phyloP scores from a whole-genome alignment of 2,888 invertebrate species.

The Perithous albicinctus region DNA sequence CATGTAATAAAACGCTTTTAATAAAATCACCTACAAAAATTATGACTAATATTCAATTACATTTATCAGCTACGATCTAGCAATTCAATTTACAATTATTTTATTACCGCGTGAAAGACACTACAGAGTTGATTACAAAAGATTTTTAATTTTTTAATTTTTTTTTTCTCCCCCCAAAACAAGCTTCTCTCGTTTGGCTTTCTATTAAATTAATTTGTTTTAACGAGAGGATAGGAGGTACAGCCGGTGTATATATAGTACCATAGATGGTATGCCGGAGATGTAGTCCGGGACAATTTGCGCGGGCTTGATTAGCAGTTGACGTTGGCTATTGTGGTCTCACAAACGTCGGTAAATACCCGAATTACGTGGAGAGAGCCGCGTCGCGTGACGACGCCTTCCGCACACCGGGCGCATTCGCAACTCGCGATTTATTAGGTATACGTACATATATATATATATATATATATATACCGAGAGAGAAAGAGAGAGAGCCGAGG shows the following conservation, averaged over 20 bases:
- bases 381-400: constrained; percentile 32
- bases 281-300: constrained; percentile 37
- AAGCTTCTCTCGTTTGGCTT: constrained; percentile 38
- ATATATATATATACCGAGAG: too few species aligned
- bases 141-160: background rate
- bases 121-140: constrained; percentile 14
- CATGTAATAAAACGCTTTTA: too few species aligned
- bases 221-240: constrained; percentile 1
- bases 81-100: background rate
- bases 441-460: too few species aligned
- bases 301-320: constrained; percentile 64
- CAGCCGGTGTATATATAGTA: too few species aligned
- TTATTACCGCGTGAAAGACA: background rate
- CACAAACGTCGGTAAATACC: constrained; percentile 67
- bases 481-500: too few species aligned
- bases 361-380: constrained; percentile 70
- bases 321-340: constrained; percentile 65
- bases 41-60: too few species aligned
- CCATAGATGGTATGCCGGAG: background rate
- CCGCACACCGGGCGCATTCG: constrained; percentile 47
- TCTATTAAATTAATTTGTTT: constrained; percentile 43
- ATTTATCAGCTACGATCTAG: too few species aligned
- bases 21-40: too few species aligned
- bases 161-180: constrained; percentile 39
- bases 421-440: constrained; percentile 24